Evolutionary conservation across 2,888 invertebrate species (phyloP).

Genomic region (Melinaea marsaeus): DNA sequence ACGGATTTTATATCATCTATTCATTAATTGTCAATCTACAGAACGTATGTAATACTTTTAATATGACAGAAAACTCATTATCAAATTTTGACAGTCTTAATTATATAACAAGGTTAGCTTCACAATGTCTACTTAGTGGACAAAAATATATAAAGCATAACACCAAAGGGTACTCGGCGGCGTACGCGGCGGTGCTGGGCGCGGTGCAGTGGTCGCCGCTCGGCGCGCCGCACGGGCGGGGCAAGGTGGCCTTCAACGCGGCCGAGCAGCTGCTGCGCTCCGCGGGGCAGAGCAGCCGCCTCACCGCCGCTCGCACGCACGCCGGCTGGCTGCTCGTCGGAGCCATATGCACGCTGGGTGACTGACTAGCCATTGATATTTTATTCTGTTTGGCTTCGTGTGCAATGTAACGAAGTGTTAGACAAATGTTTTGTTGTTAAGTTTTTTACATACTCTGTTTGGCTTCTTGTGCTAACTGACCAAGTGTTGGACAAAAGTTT

Average conservation of each 20-base stretch:
- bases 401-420: too few relatives aligned
- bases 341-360: conserved; percentile 96
- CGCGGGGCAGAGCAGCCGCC: conserved; percentile 96
- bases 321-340: conserved; percentile 99
- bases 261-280: conserved; percentile 97
- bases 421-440: too few relatives aligned
- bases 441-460: too few relatives aligned
- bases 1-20: too few relatives aligned
- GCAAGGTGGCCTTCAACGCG: conserved; percentile 97
- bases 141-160: neutral
- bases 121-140: neutral
- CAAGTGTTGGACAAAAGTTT: too few relatives aligned
- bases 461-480: too few relatives aligned
- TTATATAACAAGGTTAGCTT: too few relatives aligned
- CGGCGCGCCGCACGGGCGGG: conserved; percentile 97
- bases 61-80: too few relatives aligned
- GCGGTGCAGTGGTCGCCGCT: conserved; percentile 93
- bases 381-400: neutral
- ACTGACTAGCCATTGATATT: conserved; percentile 27
- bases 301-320: conserved; percentile 96
- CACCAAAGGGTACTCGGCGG: conserved; percentile 89
- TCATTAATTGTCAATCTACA: too few relatives aligned
- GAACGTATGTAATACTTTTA: too few relatives aligned
- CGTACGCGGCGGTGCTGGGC: conserved; percentile 94
- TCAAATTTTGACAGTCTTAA: too few relatives aligned